Percentiles rank a stretch among this genome's conserved stretches.
These are phyloP conservation scores for Stegodyphus mimosarum DNA, from an alignment of 1,140 invertebrate genomes.

Conservation along the genomic window DNA sequence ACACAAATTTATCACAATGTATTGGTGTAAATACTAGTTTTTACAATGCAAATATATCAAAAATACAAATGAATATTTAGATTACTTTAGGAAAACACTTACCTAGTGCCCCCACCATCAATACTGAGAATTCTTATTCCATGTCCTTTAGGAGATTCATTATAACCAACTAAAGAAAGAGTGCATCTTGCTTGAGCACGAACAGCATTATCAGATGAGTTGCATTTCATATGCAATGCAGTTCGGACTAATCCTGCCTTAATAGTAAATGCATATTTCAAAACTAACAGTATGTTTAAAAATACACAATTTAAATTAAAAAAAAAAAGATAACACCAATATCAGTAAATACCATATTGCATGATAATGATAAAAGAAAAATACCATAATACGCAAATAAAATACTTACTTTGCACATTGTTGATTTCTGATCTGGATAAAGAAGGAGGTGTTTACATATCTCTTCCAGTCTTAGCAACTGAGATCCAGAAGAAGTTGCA, in stretches of 20 bases:
- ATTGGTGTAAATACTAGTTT: no score
- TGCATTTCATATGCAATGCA: conserved; percentile 66
- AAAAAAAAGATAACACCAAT: no score
- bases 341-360: no score
- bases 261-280: conserved; percentile 64
- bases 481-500: conserved; percentile 74
- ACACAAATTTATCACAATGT: no score
- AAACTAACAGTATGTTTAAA: no score
- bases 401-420: conserved; percentile 76
- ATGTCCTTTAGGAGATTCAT: conserved; percentile 75
- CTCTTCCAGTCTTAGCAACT: conserved; percentile 75
- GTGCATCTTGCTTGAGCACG: conserved; percentile 71
- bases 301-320: no score
- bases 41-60: no score
- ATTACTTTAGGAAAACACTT: conserved; percentile 20
- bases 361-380: no score
- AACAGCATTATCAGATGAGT: conserved; percentile 62
- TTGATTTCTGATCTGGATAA: conserved; percentile 78
- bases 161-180: conserved; percentile 80
- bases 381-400: not conserved
- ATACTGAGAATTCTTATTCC: conserved; percentile 87
- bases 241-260: conserved; percentile 68
- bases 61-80: no score
- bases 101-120: conserved; percentile 88
- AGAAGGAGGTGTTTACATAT: conserved; percentile 77